These are phyloP conservation scores for Podilymbus podiceps DNA, from an alignment of 2,113 vertebrate genomes.

Conservation along the genomic window DNA sequence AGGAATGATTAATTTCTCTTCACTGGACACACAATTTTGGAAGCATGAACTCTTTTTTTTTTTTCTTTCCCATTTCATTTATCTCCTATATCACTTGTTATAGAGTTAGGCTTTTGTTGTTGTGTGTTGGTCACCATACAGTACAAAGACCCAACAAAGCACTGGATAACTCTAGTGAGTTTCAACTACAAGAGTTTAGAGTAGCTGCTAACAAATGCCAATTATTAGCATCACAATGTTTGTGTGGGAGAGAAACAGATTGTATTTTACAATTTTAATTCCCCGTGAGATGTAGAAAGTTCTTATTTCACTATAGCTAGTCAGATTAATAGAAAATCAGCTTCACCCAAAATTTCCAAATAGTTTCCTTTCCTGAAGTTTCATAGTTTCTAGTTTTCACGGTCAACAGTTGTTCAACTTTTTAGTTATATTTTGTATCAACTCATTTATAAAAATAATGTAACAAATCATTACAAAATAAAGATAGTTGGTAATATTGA, in stretches of 20 bases:
- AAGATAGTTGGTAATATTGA: not conserved
- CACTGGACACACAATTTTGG: not conserved
- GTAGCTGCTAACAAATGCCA: not conserved
- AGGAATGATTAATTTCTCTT: not conserved
- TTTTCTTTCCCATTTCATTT: not conserved
- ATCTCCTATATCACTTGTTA: not conserved
- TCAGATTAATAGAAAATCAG: not conserved
- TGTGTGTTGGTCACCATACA: not conserved
- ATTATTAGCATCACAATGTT: not conserved
- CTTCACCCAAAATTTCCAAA: not conserved
- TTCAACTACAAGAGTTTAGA: not conserved
- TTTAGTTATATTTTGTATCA: not conserved
- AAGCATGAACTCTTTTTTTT: not conserved
- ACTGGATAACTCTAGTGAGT: not conserved
- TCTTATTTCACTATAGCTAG: not conserved
- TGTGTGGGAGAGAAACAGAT: not conserved
- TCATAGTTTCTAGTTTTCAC: not conserved
- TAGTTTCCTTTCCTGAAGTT: not conserved
- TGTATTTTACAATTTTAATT: not conserved
- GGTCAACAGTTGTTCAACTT: not conserved
- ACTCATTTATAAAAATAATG: not conserved
- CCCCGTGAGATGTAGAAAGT: not conserved
- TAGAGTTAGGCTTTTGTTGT: not conserved
- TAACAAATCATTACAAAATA: not conserved
- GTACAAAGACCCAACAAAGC: not conserved